Base-by-base conservation (phyloP, 2,888 invertebrate species). In the Philereme vetulata region DNA sequence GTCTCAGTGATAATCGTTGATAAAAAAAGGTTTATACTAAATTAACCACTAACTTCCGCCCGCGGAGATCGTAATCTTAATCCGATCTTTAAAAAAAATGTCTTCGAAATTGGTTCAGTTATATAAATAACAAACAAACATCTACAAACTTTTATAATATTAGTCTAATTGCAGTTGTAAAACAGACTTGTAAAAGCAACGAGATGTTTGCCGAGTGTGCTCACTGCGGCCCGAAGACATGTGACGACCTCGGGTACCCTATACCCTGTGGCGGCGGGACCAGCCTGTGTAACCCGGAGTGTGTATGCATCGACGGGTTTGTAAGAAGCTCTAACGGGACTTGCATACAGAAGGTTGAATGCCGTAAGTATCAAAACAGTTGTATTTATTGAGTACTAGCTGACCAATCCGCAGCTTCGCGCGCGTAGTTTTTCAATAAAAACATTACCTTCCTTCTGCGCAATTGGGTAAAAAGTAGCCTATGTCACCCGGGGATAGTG, bases 141-240 rank as follows among this genome's bases (percentile, higher is more conserved):
- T n/a, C n/a, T n/a, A n/a, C 21, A 21, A 21, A 21, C 21, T 21
- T 21, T 21, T 2, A 21, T 21, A 21, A 21, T 21, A 21, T 21
- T 21, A 21, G 21, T 21, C 36, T 40, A 8, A 50, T 62, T 50
- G 5, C 71, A 82, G 83, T 79, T n/a, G 73, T 78, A 4, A 83
- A 82, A 61, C 72, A 80, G 0, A 76, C 79, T 11, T 86, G 85
- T 62, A 67, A 71, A 8, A 68, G 66, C 3, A 81, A 85, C 35
- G 85, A 88, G 64, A 75, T 74, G 70, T 70, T 66, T 36, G 77
- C 81, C 4, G 81, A 83, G 60, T 88, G 87, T 55, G 70, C 74
- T 0, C 75, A 84, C 58, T 85, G 84, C 35, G 88, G 89, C 0
- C 87, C 86, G 0, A 82, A 84, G 68, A 79, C 67, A 0, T 89